A percentile compares a stretch with the other conserved stretches of the same genome.
Conservation (phyloP, 2,113 vertebrate species). For the Lycocorax pyrrhopterus region DNA sequence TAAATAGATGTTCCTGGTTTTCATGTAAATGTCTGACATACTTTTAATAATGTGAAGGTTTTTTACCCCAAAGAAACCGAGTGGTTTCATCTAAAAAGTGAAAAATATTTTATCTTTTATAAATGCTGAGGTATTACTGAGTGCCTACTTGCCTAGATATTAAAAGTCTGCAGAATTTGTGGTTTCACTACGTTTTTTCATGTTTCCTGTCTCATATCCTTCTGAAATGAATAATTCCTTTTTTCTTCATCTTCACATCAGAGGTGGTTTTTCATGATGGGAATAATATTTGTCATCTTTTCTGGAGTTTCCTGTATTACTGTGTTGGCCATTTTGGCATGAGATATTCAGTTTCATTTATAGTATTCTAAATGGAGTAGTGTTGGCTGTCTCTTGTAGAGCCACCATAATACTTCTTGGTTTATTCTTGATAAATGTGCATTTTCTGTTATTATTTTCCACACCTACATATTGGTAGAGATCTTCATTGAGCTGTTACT, state of each 20-base stretch:
- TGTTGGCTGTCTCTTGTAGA: not conserved
- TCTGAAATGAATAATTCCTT: not conserved
- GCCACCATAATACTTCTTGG: not conserved
- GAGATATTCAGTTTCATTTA: not conserved
- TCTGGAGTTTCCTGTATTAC: not conserved
- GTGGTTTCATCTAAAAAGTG: not conserved
- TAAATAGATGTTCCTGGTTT: not conserved
- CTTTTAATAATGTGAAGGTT: not conserved
- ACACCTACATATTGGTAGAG: not conserved
- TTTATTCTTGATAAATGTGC: not conserved
- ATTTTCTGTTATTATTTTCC: not conserved
- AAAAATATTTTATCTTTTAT: not conserved
- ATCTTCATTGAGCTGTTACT: not conserved
- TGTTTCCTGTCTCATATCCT: not conserved
- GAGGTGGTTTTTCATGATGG: not conserved
- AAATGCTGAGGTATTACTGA: not conserved
- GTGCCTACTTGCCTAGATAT: not conserved
- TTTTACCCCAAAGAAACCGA: not conserved
- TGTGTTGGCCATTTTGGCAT: not conserved
- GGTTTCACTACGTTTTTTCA: not conserved
- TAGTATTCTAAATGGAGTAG: not conserved
- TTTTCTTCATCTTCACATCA: not conserved
- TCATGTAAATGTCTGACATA: not conserved
- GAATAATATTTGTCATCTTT: not conserved
- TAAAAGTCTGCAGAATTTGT: not conserved